A percentile compares a stretch with the other conserved stretches of the same genome.
These are phyloP conservation scores for Homarus americanus DNA, from an alignment of 1,140 invertebrate species.

Conservation along the genomic window DNA sequence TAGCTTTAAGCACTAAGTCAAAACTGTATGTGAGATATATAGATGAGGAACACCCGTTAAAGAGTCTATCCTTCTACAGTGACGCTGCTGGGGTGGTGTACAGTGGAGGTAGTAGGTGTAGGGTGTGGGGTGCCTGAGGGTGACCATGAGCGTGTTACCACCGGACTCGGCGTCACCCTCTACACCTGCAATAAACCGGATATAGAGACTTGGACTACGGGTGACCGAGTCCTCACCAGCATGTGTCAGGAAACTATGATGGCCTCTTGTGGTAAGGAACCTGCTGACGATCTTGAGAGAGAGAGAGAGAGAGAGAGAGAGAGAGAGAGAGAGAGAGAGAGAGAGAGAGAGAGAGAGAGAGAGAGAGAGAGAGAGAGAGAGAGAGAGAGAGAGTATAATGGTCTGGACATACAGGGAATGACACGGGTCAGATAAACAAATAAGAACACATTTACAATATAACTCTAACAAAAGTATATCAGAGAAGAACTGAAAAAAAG, in stretches of 20 bases:
- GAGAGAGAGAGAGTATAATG: constrained; percentile 13
- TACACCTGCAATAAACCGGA: neutral
- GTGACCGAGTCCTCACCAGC: neutral
- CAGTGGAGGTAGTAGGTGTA: neutral
- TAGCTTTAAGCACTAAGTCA: too few species aligned
- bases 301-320: neutral
- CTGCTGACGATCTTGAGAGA: too few species aligned
- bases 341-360: constrained; percentile 16
- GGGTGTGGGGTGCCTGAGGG: neutral
- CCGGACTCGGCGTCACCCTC: too few species aligned
- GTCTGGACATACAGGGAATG: neutral
- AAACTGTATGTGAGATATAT: too few species aligned
- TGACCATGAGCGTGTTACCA: neutral
- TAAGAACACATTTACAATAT: too few species aligned
- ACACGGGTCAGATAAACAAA: too few species aligned
- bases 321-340: neutral
- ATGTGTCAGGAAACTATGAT: neutral
- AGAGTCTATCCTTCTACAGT: too few species aligned
- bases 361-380: constrained; percentile 27
- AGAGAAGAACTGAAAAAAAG: too few species aligned
- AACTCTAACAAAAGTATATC: too few species aligned
- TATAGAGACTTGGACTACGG: neutral
- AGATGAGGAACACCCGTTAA: too few species aligned
- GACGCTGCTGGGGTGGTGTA: neutral
- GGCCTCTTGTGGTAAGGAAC: too few species aligned